Evolutionary conservation across 2,113 vertebrate genomes (phyloP), one percentile per base, ranked within the genome.

Genomic region (Fukomys damarensis): DNA sequence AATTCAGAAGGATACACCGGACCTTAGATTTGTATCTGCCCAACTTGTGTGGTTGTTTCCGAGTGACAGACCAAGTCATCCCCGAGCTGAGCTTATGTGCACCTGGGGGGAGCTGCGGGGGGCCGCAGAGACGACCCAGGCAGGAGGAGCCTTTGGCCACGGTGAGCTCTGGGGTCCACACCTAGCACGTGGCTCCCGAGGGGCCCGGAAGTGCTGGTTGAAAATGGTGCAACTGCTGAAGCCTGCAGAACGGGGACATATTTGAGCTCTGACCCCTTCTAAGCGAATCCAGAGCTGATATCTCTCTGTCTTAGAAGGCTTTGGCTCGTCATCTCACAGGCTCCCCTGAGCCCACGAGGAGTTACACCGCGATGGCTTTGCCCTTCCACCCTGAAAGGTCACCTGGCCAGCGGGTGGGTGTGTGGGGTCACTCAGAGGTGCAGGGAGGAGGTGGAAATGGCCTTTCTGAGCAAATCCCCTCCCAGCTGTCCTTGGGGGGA

Each of bases 211-310:
- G 93, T 0, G 0, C 94, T 58, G 87, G 54, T 54, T 89, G 91
- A 97, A 68, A 98, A 93, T 30, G 38, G 61, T 93, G 88, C 68
- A 63, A 38, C 74, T 56, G 76, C 74, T 91, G 68, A 82, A 54
- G 84, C 93, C 90, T 97, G 95, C 96, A 92, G 97, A 97, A 97
- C 98, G 98, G 96, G 74, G 9, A 81, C 92, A 79, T 82, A 86
- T 93, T 88, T 97, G 98, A 98, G 97, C 96, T 97, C 96, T 96
- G 98, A 97, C 97, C 98, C 95, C 97, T 85, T 88, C 92, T 97
- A 97, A 97, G 94, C 0, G 0, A 88, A 91, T 96, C 98, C 97
- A 98, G 97, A 96, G 28, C 59, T 17, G 8, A 77, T 26, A 17
- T 65, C 90, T 89, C 91, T 97, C 97, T 88, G 28, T 89, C 93